These are phyloP conservation scores for Metaphire vulgaris DNA, from an alignment of 1,140 invertebrate species.

Conservation along the genomic window DNA sequence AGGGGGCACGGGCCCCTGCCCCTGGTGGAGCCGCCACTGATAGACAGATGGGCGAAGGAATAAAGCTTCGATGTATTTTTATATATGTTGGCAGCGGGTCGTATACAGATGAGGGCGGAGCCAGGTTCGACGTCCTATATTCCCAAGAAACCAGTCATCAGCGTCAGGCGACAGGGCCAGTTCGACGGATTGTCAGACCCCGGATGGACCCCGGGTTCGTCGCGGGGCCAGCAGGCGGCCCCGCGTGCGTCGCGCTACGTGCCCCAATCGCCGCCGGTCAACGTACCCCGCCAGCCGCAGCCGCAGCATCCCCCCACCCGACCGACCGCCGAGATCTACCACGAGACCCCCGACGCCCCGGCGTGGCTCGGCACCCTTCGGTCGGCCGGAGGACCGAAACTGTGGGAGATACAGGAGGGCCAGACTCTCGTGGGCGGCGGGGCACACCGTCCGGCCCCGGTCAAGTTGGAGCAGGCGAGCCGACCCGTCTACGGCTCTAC, in stretches of 20 bases:
- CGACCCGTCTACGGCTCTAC: neutral
- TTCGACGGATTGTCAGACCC: slow-evolving; percentile 2
- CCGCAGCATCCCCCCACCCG: neutral
- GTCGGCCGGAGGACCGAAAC: slow-evolving; percentile 23
- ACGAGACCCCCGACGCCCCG: slow-evolving; percentile 17
- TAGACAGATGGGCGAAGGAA: too few species aligned
- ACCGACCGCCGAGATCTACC: neutral
- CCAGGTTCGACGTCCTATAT: slow-evolving; percentile 15
- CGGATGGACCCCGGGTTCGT: slow-evolving; percentile 11
- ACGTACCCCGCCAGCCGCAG: neutral
- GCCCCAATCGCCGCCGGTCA: neutral
- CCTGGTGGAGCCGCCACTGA: too few species aligned
- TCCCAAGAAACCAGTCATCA: slow-evolving; percentile 4
- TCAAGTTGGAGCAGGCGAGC: neutral
- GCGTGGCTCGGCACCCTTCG: slow-evolving; percentile 21
- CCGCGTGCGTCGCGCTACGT: neutral
- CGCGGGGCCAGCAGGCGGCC: neutral
- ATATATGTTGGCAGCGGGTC: too few species aligned
- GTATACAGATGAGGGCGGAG: too few species aligned
- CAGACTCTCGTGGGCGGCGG: neutral
- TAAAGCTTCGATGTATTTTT: too few species aligned
- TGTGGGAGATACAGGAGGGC: slow-evolving; percentile 26
- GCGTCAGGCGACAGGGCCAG: neutral
- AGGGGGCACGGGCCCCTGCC: too few species aligned
- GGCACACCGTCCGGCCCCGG: neutral